phyloP scores from a whole-genome alignment of 2,888 invertebrate genomes.

The Yponomeuta sedellus region DNA sequence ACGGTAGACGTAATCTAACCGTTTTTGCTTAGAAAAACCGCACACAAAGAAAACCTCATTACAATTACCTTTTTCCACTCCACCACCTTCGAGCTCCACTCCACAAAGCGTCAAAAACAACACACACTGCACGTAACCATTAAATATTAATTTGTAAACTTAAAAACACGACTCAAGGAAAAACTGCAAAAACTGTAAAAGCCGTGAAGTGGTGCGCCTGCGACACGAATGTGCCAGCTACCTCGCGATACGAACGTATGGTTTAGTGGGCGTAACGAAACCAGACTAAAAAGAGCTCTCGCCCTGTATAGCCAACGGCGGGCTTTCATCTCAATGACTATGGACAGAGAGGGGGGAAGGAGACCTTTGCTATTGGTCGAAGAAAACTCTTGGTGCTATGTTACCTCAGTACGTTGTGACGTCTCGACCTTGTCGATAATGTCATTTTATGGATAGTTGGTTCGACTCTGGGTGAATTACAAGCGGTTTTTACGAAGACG shows the following conservation, averaged over 20 bases:
- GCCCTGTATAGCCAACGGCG: background rate
- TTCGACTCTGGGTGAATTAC: too few relatives aligned
- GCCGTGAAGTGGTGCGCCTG: slow-evolving; percentile 42
- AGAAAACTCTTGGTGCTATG: background rate
- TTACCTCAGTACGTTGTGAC: background rate
- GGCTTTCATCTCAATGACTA: background rate
- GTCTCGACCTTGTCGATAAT: slow-evolving; percentile 8
- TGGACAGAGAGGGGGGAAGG: background rate
- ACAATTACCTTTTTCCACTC: slow-evolving; percentile 2
- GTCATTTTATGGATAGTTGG: background rate
- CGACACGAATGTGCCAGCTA: slow-evolving; percentile 43
- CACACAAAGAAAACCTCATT: too few relatives aligned
- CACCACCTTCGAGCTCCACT: background rate
- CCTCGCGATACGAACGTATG: slow-evolving; percentile 39
- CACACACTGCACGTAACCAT: slow-evolving; percentile 10
- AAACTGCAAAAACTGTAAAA: slow-evolving; percentile 14
- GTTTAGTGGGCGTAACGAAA: slow-evolving; percentile 34
- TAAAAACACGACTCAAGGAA: background rate
- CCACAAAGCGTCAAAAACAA: background rate
- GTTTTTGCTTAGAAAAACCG: background rate
- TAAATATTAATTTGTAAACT: background rate
- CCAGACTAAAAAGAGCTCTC: background rate
- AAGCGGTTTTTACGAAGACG: too few relatives aligned
- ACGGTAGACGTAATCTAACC: background rate
- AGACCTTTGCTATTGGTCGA: background rate